Evolutionary conservation across 2,888 invertebrate genomes (phyloP), one percentile per base, ranked within the genome.

Genomic region (Blomia tropicalis): DNA sequence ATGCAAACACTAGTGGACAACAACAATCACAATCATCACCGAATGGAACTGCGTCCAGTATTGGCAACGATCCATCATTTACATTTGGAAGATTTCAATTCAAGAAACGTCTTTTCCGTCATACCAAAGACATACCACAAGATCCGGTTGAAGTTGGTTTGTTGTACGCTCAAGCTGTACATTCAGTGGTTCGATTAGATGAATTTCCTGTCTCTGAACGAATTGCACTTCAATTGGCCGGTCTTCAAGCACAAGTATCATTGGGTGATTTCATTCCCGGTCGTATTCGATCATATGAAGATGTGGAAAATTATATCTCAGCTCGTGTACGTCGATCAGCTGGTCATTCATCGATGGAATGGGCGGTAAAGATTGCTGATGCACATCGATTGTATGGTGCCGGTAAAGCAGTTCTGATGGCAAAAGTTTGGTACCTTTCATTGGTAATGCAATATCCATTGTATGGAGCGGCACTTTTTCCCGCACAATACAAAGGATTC

Each of bases 391-490:
- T 71, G 66, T 92, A 90, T 72, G 92, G 92, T 60, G 83, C 87
- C n/a, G 88, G 89, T 0, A 83, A 91, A 62, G 83, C 86, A 1
- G 91, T 91, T 71, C 76, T 92, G 47, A 88, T 90, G 0, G 88
- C 91, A 22, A 92, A 92, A 76, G 90, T 91, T 25, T 77, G 92
- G 67, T 93, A 93, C 74, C 76, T 93, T 66, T 88, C 90, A 0
- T 91, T 91, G 71, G 92, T 93, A 4, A 92, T 92, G 87, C 92
- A 93, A 75, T 93, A 91, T 74, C 91, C 92, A 0, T 78, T 93
- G 1, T 89, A 87, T 68, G 89, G 89, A 4, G 86, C 87, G 64
- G 87, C 87, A 41, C 79, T 85, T 71, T 89, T 85, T 76, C 84
- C 84, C 14, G 92, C 92, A 65, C 85, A 86, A 0, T 93, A 92